Evolutionary conservation across 1,140 invertebrate species (phyloP), one percentile per base, ranked within the genome.

Genomic region (Episyrphus balteatus): DNA sequence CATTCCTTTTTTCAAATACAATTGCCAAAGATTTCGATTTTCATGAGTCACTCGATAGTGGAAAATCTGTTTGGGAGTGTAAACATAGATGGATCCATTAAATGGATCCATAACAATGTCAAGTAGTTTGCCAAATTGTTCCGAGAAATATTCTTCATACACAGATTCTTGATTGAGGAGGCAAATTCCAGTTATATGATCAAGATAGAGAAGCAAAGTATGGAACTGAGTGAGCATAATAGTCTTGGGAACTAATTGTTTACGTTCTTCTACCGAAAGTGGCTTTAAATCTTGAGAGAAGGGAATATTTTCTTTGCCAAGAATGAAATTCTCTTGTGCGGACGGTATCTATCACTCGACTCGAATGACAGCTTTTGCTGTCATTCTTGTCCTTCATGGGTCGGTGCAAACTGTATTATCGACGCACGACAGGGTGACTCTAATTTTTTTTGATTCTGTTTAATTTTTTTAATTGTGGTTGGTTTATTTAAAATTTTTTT

Each of bases 171-270:
- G 80, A 71, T 92, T 93, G 3, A 96, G 70, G 9, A 88, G 68
- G 46, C 87, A 94, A 33, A 96, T 74, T 5, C 83, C 90, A 66
- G 86, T 87, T 1, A 95, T 78, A 48, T 81, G 81, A 66, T 93
- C 83, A 3, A 77, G 72, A 63, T 89, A 96, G 26, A 93, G n/a
- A 2, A 96, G 70, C 11, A 96, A 62, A 10, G 84, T 81, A 69
- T 98, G 92, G 70, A 93, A 96, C 66, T 95, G 83, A 2, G 92
- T 96, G 13, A 94, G 63, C 5, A 62, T n/a, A n/a, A n/a, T n/a
- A n/a, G n/a, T n/a, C n/a, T n/a, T n/a, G n/a, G n/a, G n/a, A n/a
- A n/a, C n/a, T n/a, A n/a, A n/a, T n/a, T n/a, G n/a, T n/a, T n/a
- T n/a, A n/a, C n/a, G n/a, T n/a, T n/a, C n/a, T n/a, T n/a, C n/a